phyloP scores from a whole-genome alignment of 2,113 vertebrate species.

The Syngnathus scovelli region DNA sequence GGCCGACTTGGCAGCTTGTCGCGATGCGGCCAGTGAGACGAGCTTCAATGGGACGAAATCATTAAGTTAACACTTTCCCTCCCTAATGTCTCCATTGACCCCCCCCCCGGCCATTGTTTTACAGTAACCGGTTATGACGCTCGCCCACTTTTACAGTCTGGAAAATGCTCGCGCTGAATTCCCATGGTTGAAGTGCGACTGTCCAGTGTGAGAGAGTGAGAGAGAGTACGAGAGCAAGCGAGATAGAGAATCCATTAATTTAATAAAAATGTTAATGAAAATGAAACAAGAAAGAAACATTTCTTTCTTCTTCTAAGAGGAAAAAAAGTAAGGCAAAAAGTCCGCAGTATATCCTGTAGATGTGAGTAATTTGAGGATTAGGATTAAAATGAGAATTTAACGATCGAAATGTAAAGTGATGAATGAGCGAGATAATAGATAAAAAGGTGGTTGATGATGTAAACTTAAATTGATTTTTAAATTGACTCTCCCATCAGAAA shows the following conservation, averaged over 20 bases:
- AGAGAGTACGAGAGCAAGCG: not conserved
- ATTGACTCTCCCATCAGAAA: too few species aligned
- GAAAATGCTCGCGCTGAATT: conserved; percentile 58
- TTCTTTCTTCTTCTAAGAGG: too few species aligned
- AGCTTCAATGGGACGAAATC: conserved; percentile 79
- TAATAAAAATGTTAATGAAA: too few species aligned
- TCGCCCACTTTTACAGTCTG: conserved; percentile 62
- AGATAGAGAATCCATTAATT: not conserved
- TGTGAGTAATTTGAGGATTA: not conserved
- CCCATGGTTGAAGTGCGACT: conserved; percentile 59
- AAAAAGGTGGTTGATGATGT: too few species aligned
- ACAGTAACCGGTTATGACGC: conserved; percentile 71
- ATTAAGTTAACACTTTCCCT: conserved; percentile 89
- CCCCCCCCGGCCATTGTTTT: conserved; percentile 75
- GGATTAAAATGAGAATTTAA: not conserved
- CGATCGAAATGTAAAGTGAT: not conserved
- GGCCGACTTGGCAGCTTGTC: conserved; percentile 80
- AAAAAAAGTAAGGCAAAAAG: not conserved
- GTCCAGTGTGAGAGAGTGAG: conserved; percentile 17
- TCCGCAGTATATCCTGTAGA: not conserved
- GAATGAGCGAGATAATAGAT: not conserved
- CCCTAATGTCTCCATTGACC: conserved; percentile 82
- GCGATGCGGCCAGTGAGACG: conserved; percentile 79
- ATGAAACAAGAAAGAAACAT: too few species aligned
- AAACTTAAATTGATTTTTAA: too few species aligned